phyloP scores from a whole-genome alignment of 1,140 invertebrate species.

The Ceratosolen fusciceps region DNA sequence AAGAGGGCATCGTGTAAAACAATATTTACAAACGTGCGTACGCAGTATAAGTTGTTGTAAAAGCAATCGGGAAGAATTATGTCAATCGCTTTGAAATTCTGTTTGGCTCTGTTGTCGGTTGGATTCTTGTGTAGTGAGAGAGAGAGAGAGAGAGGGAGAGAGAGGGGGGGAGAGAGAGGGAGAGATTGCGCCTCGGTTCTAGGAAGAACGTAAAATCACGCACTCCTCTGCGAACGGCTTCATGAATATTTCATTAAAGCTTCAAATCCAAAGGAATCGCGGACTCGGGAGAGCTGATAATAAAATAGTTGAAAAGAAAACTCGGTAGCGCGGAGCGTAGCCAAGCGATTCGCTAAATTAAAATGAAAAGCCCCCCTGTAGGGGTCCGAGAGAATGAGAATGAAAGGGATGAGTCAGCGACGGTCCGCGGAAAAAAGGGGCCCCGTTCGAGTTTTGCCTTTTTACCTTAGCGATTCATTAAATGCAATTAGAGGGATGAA shows the following conservation, averaged over 20 bases:
- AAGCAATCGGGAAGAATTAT: not conserved
- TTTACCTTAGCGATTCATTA: not conserved
- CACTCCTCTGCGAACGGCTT: not conserved
- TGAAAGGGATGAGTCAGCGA: slow-evolving; percentile 16
- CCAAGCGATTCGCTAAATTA: not conserved
- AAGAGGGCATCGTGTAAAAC: not conserved
- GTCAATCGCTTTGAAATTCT: not conserved
- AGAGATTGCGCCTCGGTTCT: not conserved
- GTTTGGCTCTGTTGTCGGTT: not conserved
- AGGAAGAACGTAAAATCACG: not conserved
- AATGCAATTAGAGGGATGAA: slow-evolving; percentile 5
- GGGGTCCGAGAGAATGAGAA: too few species aligned
- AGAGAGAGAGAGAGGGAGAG: too few species aligned
- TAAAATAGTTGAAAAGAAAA: not conserved
- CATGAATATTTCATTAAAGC: slow-evolving; percentile 12
- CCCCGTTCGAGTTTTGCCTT: not conserved
- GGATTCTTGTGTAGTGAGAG: not conserved
- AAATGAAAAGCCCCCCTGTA: not conserved
- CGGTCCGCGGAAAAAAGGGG: not conserved
- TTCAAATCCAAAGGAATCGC: not conserved
- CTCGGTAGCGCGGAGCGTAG: not conserved
- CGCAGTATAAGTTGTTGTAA: not conserved
- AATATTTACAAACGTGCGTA: not conserved
- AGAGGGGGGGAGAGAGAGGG: too few species aligned
- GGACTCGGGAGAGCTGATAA: not conserved